Percentiles rank a stretch among this genome's conserved stretches.
These are phyloP conservation scores for Cryptus armator DNA, from an alignment of 2,888 invertebrate genomes.

Conservation along the genomic window DNA sequence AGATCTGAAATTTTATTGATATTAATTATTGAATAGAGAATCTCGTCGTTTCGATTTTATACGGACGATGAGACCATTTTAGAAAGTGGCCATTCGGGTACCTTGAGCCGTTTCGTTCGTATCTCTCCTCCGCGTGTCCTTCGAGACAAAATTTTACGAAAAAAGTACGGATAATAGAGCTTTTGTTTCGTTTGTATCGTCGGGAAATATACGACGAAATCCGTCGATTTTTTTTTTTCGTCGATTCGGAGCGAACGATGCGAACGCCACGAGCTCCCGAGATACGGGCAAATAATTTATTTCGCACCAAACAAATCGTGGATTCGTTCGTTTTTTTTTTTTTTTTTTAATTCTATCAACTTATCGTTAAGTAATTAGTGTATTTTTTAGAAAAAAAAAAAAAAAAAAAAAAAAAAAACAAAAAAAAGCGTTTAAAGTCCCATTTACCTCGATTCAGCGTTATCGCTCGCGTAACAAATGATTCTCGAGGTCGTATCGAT, in stretches of 20 bases:
- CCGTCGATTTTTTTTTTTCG: background rate
- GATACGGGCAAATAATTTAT: slow-evolving; percentile 56
- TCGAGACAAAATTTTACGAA: slow-evolving; percentile 27
- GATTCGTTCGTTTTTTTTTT: slow-evolving; percentile 42
- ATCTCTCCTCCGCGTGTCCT: slow-evolving; percentile 34
- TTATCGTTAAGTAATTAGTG: slow-evolving; percentile 47
- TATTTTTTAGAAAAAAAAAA: background rate
- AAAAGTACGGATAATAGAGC: background rate
- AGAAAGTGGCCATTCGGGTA: slow-evolving; percentile 58
- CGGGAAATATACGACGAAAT: background rate
- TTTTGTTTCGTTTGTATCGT: slow-evolving; percentile 9
- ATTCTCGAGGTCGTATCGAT: slow-evolving; percentile 49
- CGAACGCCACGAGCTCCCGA: slow-evolving; percentile 31
- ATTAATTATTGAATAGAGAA: slow-evolving; percentile 45
- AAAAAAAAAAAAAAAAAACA: background rate
- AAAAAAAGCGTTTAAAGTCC: slow-evolving; percentile 42
- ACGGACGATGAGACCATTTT: slow-evolving; percentile 39
- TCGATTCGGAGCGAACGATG: slow-evolving; percentile 3
- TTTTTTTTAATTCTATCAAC: slow-evolving; percentile 10
- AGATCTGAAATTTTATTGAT: slow-evolving; percentile 39
- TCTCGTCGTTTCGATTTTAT: background rate
- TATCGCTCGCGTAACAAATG: slow-evolving; percentile 27
- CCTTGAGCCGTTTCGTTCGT: slow-evolving; percentile 53
- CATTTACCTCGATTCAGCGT: slow-evolving; percentile 33
- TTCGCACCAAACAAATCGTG: slow-evolving; percentile 41